Evolutionary conservation across 1,140 invertebrate genomes (phyloP).

Genomic region (Magallana ariakensis): DNA sequence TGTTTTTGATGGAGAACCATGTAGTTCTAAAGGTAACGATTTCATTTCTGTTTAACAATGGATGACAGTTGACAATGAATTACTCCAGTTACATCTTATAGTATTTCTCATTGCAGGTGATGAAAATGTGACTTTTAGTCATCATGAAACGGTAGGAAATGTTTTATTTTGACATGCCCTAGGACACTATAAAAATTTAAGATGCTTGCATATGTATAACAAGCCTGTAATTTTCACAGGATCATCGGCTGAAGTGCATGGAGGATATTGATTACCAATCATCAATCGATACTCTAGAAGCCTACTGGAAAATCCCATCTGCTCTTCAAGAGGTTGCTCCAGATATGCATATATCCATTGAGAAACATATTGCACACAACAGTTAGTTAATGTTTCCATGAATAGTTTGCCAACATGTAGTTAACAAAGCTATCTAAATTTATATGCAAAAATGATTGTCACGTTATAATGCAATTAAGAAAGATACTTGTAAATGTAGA

Average conservation of each 20-base stretch:
- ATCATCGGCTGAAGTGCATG: constrained; percentile 38
- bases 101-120: no score
- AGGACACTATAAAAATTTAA: neutral
- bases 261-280: constrained; percentile 40
- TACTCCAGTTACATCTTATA: no score
- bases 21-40: constrained; percentile 39
- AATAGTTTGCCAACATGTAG: neutral
- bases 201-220: neutral
- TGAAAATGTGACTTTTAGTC: constrained; percentile 28
- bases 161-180: neutral
- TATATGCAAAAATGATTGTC: no score
- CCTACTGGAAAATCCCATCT: constrained; percentile 39
- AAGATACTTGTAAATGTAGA: neutral
- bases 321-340: constrained; percentile 10
- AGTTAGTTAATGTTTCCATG: neutral
- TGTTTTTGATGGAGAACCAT: constrained; percentile 48
- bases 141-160: constrained; percentile 44
- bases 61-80: no score
- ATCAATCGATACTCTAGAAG: neutral
- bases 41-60: neutral
- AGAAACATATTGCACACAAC: neutral
- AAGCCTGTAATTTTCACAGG: neutral
- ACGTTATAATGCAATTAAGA: no score
- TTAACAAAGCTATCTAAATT: neutral
- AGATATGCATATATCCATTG: constrained; percentile 14